Conservation (phyloP, 1,140 invertebrate genomes). For the Conus ventricosus region DNA sequence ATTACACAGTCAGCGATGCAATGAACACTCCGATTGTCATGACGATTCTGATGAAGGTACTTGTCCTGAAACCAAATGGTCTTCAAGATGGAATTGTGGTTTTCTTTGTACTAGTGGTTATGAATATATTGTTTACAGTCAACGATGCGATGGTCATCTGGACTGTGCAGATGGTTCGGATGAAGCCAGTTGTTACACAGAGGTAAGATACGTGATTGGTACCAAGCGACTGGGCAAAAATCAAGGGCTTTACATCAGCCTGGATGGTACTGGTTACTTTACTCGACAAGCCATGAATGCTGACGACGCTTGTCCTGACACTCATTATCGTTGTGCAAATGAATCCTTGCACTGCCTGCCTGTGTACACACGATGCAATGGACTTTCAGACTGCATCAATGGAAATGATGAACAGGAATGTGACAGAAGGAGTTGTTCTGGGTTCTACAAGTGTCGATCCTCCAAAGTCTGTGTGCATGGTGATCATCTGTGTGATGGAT, state of each 20-base stretch:
- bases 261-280: not conserved
- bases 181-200: not conserved
- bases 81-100: too few species aligned
- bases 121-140: too few species aligned
- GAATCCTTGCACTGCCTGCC: not conserved
- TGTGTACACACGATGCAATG: not conserved
- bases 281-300: not conserved
- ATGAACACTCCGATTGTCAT: not conserved
- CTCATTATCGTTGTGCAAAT: not conserved
- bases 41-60: too few species aligned
- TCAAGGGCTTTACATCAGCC: not conserved
- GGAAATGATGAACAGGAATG: not conserved
- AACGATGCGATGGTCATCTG: too few species aligned
- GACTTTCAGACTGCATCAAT: not conserved
- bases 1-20: not conserved
- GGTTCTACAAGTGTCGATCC: not conserved
- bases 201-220: not conserved
- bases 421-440: not conserved
- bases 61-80: too few species aligned
- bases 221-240: not conserved
- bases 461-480: slow-evolving; percentile 16
- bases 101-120: too few species aligned
- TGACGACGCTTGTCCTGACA: not conserved
- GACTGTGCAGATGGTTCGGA: not conserved
- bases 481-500: slow-evolving; percentile 35